Evolutionary conservation across 2,888 invertebrate species (phyloP), one percentile per base, ranked within the genome.

Genomic region (Augochlorella aurata): DNA sequence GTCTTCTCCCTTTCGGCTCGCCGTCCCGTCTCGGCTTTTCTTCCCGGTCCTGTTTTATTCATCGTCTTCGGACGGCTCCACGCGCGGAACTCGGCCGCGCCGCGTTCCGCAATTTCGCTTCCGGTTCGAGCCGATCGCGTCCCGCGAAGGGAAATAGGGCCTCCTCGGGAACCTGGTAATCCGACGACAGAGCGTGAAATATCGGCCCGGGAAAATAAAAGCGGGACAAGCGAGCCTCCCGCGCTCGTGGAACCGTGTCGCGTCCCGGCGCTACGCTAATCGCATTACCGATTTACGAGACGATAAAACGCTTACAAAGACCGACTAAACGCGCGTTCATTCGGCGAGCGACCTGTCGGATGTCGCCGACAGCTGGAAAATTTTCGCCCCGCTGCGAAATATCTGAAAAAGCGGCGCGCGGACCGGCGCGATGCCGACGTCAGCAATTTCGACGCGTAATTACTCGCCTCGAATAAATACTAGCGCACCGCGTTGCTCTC

Each of bases 251-350:
- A 21, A 82, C 76, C 70, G 38, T 74, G 79, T 77, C 65, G 79
- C 85, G 79, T 82, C 76, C 14, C 45, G 73, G 80, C 82, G 80
- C 82, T 66, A 81, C 18, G 78, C 74, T 89, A 86, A 87, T 88
- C 85, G 85, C 72, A 85, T 83, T 73, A 82, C 73, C 79, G 80
- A 85, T 85, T 88, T 79, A 82, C 83, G 77, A 77, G 70, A 79
- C 85, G 87, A 84, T 87, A 86, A 89, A 87, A 72, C 85, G 83
- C 77, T 78, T 83, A 82, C 77, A 71, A 45, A 79, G 67, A 79
- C 68, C 71, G 75, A 80, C 10, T 50, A 16, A 4, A 24, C 47
- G 79, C 21, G 21, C 54, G 54, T 54, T 49, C 54, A 38, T 76
- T 58, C 45, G 49, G 21, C 47, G 38, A 63, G 4, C 44, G 38